Conservation (phyloP, 1,140 invertebrate species). For the Solenopsis fugax region DNA sequence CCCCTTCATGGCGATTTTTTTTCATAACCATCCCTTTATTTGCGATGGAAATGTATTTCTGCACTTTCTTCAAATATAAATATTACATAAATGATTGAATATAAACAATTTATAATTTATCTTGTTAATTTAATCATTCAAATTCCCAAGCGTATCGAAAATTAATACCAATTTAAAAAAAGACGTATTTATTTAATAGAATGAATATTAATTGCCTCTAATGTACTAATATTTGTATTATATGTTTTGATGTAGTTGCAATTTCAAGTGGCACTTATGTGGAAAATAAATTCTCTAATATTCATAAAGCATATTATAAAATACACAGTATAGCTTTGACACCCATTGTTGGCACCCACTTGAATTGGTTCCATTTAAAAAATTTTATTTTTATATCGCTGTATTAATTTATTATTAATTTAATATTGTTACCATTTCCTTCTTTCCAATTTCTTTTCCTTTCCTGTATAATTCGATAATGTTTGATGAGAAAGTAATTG, state of each 20-base stretch:
- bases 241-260: neutral
- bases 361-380: too few species aligned
- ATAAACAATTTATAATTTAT: neutral
- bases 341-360: neutral
- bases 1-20: neutral
- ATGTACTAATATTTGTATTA: neutral
- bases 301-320: neutral
- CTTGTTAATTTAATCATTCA: neutral
- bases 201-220: neutral
- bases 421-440: neutral
- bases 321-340: neutral
- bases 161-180: neutral
- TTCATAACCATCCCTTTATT: neutral
- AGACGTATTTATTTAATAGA: neutral
- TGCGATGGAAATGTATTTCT: neutral
- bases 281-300: neutral
- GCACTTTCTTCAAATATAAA: neutral
- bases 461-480: neutral
- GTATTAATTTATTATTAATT: neutral
- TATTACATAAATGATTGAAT: too few species aligned
- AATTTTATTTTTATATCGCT: neutral
- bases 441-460: neutral
- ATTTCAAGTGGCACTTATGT: neutral
- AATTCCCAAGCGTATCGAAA: neutral
- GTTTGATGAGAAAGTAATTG: neutral